A percentile compares a stretch with the other conserved stretches of the same genome.
Conservation (phyloP, 2,888 invertebrate genomes). For the Girardia tigrina region DNA sequence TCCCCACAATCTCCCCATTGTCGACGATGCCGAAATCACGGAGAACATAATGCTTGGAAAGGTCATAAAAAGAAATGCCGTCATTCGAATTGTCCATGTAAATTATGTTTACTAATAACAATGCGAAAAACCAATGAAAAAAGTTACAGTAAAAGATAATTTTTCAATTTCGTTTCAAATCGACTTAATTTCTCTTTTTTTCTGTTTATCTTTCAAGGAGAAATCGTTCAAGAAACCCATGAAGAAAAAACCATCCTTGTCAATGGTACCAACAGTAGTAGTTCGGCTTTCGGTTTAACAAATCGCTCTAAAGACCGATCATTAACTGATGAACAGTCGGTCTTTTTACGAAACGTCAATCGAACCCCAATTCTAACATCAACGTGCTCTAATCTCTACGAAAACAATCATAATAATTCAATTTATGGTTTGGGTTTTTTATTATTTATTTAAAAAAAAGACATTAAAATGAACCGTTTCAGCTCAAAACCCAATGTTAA, state of each 20-base stretch:
- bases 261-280: neutral
- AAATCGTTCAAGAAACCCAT: slow-evolving; percentile 26
- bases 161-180: neutral
- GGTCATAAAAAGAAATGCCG: slow-evolving; percentile 35
- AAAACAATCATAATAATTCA: neutral
- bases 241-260: slow-evolving; percentile 16
- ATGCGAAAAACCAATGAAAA: slow-evolving; percentile 32
- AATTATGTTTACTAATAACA: slow-evolving; percentile 18
- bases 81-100: slow-evolving; percentile 26
- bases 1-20: slow-evolving; percentile 24
- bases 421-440: neutral
- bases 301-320: neutral
- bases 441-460: too few relatives aligned
- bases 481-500: slow-evolving; percentile 17
- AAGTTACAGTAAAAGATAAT: slow-evolving; percentile 2
- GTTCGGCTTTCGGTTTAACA: neutral
- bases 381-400: neutral
- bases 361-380: neutral
- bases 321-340: neutral
- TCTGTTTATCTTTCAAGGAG: neutral
- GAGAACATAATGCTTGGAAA: slow-evolving; percentile 31
- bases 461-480: neutral
- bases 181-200: neutral
- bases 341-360: neutral
- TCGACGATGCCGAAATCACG: slow-evolving; percentile 33